phyloP scores from a whole-genome alignment of 2,797 vertebrate genomes.

The Monodelphis domestica region DNA sequence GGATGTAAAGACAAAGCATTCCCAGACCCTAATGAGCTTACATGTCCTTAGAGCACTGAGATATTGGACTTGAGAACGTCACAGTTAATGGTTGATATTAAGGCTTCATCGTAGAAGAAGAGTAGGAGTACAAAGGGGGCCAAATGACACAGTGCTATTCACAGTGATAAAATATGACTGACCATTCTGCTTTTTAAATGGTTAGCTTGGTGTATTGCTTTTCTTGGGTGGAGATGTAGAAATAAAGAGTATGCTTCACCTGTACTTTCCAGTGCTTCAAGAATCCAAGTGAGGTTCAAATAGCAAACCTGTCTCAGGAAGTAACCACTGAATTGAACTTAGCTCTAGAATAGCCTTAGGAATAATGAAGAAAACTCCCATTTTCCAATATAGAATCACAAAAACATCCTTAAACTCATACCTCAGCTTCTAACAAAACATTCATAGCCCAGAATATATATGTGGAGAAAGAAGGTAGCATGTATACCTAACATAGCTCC shows the following conservation, averaged over 20 bases:
- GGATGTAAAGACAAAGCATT: too few species aligned
- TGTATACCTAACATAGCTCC: neutral
- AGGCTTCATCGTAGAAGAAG: neutral
- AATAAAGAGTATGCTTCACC: neutral
- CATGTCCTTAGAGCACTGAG: neutral
- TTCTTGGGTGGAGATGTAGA: neutral
- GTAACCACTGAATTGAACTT: conserved; percentile 22
- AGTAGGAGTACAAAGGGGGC: neutral
- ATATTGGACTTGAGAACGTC: neutral
- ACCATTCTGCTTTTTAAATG: neutral
- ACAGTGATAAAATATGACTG: neutral
- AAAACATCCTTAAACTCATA: conserved; percentile 40
- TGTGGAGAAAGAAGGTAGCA: conserved; percentile 16
- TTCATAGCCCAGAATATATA: conserved; percentile 14
- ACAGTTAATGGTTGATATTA: neutral
- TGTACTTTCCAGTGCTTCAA: neutral
- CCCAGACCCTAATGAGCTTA: neutral
- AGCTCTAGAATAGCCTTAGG: neutral
- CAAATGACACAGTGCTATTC: neutral
- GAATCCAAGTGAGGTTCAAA: neutral
- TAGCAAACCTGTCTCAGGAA: neutral
- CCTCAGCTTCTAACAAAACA: conserved; percentile 39
- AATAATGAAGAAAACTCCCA: neutral
- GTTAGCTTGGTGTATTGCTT: neutral
- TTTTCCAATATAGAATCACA: conserved; percentile 25